Conservation (phyloP, 2,888 invertebrate genomes). For the Tupiocoris notatus region DNA sequence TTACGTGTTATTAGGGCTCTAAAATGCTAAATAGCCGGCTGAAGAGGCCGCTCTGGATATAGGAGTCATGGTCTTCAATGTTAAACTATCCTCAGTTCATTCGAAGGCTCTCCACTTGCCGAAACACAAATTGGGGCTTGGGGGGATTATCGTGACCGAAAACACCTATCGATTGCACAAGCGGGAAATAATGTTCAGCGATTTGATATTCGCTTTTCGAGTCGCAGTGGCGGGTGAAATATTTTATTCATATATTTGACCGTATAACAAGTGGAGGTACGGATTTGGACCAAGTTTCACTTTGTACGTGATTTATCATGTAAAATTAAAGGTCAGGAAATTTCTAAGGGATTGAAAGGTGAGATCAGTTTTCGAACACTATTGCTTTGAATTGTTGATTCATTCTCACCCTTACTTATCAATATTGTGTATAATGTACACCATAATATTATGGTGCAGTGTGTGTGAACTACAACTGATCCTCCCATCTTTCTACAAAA, state of each 20-base stretch:
- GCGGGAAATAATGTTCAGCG: background rate
- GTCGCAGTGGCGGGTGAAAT: background rate
- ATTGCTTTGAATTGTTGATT: too few relatives aligned
- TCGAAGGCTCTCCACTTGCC: conserved; percentile 10
- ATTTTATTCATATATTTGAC: conserved; percentile 18
- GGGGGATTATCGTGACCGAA: conserved; percentile 32
- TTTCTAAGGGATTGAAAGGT: too few relatives aligned
- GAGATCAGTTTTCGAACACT: too few relatives aligned
- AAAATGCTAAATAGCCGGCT: conserved; percentile 16
- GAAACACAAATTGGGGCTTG: conserved; percentile 36
- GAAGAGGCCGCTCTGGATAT: conserved; percentile 21
- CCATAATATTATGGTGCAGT: too few relatives aligned
- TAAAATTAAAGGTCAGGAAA: too few relatives aligned
- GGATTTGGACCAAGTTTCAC: too few relatives aligned
- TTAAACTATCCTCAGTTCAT: background rate
- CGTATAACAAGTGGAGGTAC: background rate
- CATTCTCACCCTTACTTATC: too few relatives aligned
- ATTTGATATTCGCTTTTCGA: background rate
- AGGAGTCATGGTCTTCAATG: conserved; percentile 30
- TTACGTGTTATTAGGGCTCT: conserved; percentile 31
- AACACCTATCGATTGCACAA: conserved; percentile 33
- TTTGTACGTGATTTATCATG: too few relatives aligned
- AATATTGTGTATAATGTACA: too few relatives aligned
- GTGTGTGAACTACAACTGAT: too few relatives aligned
- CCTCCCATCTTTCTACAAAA: too few relatives aligned